These are phyloP conservation scores for Paramisgurnus dabryanus DNA, from an alignment of 2,113 vertebrate genomes.

Conservation along the genomic window DNA sequence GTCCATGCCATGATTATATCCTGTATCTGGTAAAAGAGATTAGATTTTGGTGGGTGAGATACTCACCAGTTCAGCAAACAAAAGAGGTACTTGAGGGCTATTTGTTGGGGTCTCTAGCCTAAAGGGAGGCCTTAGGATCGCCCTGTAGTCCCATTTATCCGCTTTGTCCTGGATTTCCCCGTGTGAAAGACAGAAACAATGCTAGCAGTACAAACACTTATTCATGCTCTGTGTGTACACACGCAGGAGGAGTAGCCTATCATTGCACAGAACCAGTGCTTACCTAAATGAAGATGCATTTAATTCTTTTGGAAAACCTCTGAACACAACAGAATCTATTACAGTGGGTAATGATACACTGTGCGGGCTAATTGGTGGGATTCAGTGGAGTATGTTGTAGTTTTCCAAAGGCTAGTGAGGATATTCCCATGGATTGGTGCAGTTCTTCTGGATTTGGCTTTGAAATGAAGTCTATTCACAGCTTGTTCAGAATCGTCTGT, in stretches of 20 bases:
- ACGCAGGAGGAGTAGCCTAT: slow-evolving; percentile 2
- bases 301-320: slow-evolving; percentile 14
- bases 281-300: not conserved
- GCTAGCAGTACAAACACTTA: slow-evolving; percentile 26
- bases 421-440: slow-evolving; percentile 5
- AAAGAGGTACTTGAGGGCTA: slow-evolving; percentile 25
- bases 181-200: slow-evolving; percentile 39
- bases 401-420: not conserved
- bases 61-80: not conserved
- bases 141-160: slow-evolving; percentile 18
- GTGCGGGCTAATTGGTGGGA: slow-evolving; percentile 18
- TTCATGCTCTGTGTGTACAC: slow-evolving; percentile 28
- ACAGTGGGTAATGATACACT: slow-evolving; percentile 5
- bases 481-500: too few relatives aligned
- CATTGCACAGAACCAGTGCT: slow-evolving; percentile 14
- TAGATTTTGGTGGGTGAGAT: slow-evolving; percentile 3
- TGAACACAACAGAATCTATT: not conserved
- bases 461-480: not conserved
- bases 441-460: not conserved
- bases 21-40: not conserved
- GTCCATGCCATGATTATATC: not conserved
- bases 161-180: slow-evolving; percentile 11
- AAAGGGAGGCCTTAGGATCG: slow-evolving; percentile 21
- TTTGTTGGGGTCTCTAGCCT: slow-evolving; percentile 13
- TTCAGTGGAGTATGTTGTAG: not conserved